Evolutionary conservation across 37 sponge, comb jelly and placozoan species (phyloP), one percentile per base, ranked within the genome.

Genomic region (Tethya wilhelma): DNA sequence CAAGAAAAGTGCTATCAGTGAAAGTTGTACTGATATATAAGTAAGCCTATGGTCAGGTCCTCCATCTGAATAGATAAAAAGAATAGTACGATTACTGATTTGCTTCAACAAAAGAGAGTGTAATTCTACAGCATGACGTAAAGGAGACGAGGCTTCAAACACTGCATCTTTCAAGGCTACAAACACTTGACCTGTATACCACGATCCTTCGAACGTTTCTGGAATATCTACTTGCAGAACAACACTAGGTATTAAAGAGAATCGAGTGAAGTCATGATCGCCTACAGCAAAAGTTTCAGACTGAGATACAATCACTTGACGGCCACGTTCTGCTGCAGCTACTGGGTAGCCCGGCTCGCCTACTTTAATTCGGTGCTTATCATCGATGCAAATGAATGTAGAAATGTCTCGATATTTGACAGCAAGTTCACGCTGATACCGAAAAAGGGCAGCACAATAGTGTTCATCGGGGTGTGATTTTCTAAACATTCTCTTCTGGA

Each of bases 41-140:
- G 89, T 82, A 4, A 77, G 59, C 1, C 89, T 28, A 43, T 82
- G 89, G 28, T 89, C 90, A 30, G 90, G 90, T 12, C 85, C 84
- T 26, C 89, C 84, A 78, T 89, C 74, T 1, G 79, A 38, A 64
- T 84, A 89, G 30, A 89, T 28, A 62, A 74, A 67, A 38, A 89
- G 58, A 32, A 90, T 65, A 23, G 75, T 46, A 12, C 59, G 67
- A 37, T 38, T 29, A 19, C 19, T 42, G 56, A 39, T 65, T 46
- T 36, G 72, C 36, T 23, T 41, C 8, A 38, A 23, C 6, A 77
- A 57, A 11, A 73, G 20, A 44, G 38, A 56, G 20, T 57, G 44
- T 14, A 83, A 36, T 57, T 89, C 90, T 25, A 59, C 25, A 31
- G 81, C 57, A 74, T 90, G 85, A 1, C 78, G 76, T 9, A 83